Conservation (phyloP, 1,140 invertebrate genomes). For the Macrotrachela quadricornifera region DNA sequence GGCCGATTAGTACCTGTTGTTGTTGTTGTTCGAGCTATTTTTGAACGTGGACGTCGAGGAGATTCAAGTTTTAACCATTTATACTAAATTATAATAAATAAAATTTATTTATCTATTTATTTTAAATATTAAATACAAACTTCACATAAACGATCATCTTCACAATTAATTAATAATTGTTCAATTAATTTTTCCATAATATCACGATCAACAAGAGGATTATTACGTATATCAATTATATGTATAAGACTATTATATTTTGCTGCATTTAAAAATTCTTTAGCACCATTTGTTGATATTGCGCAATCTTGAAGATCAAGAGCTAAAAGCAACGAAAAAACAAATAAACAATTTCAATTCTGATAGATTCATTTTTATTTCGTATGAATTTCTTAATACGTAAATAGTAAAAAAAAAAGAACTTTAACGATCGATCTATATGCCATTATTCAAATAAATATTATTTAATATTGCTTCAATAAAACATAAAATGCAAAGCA, state of each 20-base stretch:
- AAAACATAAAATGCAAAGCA: too few species aligned
- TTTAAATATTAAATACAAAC: too few species aligned
- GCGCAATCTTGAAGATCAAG: conserved; percentile 52
- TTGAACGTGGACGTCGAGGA: conserved; percentile 9
- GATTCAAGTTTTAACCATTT: conserved; percentile 23
- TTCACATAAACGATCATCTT: too few species aligned
- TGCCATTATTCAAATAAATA: too few species aligned
- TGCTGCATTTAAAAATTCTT: conserved; percentile 39
- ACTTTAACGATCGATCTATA: too few species aligned
- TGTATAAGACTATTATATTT: conserved; percentile 40
- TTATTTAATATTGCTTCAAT: too few species aligned
- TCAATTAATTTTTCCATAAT: conserved; percentile 34
- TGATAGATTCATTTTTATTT: too few species aligned
- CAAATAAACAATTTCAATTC: not conserved
- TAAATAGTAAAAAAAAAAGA: too few species aligned
- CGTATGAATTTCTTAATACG: too few species aligned
- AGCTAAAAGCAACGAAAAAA: conserved; percentile 34
- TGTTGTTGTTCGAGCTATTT: conserved; percentile 13
- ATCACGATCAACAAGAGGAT: conserved; percentile 34
- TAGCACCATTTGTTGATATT: conserved; percentile 38
- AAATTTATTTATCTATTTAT: too few species aligned
- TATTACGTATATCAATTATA: conserved; percentile 43
- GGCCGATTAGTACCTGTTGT: conserved; percentile 10
- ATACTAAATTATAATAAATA: conserved; percentile 5
- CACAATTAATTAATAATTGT: conserved; percentile 32